Percentiles rank a stretch among this genome's conserved stretches.
Evolutionary conservation across 2,113 vertebrate species (phyloP).

Genomic region (Sciurus niger): DNA sequence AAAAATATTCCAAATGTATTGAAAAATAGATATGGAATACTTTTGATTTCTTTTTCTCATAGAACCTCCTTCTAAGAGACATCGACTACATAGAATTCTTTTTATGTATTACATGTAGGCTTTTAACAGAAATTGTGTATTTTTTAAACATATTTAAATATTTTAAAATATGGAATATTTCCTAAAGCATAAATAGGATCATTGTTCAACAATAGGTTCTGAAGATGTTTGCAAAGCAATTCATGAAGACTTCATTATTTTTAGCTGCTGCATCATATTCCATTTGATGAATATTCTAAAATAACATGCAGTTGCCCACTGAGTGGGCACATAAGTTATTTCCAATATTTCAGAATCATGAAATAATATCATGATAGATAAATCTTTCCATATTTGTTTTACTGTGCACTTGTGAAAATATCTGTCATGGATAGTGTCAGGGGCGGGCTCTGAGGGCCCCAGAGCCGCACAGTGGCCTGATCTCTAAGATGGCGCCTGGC

Average conservation of each 20-base stretch:
- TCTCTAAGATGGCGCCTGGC: too few relatives aligned
- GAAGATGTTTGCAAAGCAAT: background rate
- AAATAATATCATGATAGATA: background rate
- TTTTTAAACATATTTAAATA: background rate
- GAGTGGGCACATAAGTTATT: background rate
- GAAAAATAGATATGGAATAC: background rate
- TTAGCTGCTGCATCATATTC: background rate
- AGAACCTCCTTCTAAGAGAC: background rate
- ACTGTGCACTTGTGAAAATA: background rate
- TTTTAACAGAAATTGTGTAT: background rate
- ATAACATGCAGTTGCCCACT: background rate
- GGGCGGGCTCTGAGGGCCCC: too few relatives aligned
- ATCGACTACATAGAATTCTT: background rate
- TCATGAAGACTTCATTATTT: background rate
- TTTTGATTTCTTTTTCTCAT: background rate
- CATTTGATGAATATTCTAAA: background rate
- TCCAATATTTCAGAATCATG: background rate
- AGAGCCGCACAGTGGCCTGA: too few relatives aligned
- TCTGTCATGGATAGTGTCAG: background rate
- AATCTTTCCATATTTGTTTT: background rate
- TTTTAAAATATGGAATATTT: background rate
- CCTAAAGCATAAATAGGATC: background rate
- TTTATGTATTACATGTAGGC: fast-evolving
- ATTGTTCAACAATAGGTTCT: background rate
- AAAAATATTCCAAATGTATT: background rate